Base-by-base conservation (phyloP, 1,140 invertebrate species). In the Ctenoplectra terminalis region DNA sequence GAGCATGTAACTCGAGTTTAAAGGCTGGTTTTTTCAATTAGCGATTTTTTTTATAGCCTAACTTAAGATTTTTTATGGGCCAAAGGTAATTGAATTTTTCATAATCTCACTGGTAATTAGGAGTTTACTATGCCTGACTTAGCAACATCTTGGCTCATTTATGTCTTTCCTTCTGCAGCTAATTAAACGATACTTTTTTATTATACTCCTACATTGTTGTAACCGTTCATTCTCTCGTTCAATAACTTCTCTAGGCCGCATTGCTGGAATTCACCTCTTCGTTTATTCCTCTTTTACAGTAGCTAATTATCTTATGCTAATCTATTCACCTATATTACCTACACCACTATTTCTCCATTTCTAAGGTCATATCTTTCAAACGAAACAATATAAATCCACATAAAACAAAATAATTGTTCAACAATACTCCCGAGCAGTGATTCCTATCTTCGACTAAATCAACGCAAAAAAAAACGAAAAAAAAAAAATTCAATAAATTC, bases 261-360 rank as follows among this genome's bases (percentile, higher is more conserved):
- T 23, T 31, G 20, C 46, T 8, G 29, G 11, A 50, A 50, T 20
- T 34, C 29, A 8, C 6, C 23, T 17, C 29, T 26, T 17, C n/a
- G 40, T 29, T 46, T 43, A 64, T 43, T 17, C 37, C 61, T 67
- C 15, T 29, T 50, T 23, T 23, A 20, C 29, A 13, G 34, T 29
- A 23, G 52, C 48, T 54, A 58, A 72, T 72, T 72, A 72, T 26
- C 20, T 6, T 54, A 72, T 72, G 63, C 63, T 64, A 64, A 64
- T 64, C 63, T 9, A 17, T 43, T 4, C 37, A 43, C 15, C 37
- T 43, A 4, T 26, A 43, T 43, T 26, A 26, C 37, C 23, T 34
- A 23, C 58, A 7, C 17, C 58, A 34, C 13, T 37, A n/a, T 20
- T 26, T n/a, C n/a, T 26, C 1, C 13, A 8, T 26, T 43, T 20